Conservation (phyloP, 1,140 invertebrate species). For the Drosophila grimshawi region DNA sequence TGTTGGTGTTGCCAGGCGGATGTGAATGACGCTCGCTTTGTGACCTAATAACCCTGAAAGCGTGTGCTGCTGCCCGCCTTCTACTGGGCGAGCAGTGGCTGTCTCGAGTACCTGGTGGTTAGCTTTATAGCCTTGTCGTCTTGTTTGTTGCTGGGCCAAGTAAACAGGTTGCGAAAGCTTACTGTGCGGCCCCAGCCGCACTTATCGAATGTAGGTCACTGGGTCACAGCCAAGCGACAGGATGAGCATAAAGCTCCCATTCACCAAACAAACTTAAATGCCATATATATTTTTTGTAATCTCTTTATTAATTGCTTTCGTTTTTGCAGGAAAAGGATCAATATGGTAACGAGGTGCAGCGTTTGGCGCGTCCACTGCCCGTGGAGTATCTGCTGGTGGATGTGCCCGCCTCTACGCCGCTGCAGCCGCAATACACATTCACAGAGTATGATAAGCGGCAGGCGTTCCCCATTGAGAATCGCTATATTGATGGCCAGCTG, state of each 20-base stretch:
- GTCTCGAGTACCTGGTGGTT: not conserved
- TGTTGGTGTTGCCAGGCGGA: not conserved
- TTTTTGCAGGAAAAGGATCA: constrained; percentile 95
- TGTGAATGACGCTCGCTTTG: constrained; percentile 18
- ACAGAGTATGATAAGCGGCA: constrained; percentile 87
- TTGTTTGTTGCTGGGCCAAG: not conserved
- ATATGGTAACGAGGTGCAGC: constrained; percentile 98
- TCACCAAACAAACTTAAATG: not conserved
- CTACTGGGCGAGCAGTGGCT: not conserved
- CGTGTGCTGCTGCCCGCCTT: not conserved
- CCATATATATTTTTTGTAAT: not conserved
- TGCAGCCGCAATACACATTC: constrained; percentile 92
- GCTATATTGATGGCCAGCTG: constrained; percentile 91
- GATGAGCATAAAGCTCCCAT: not conserved
- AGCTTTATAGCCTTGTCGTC: not conserved
- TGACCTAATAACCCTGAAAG: constrained; percentile 24
- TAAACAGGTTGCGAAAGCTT: constrained; percentile 21
- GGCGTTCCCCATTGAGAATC: constrained; percentile 95
- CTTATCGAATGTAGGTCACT: constrained; percentile 45
- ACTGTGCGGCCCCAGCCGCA: not conserved
- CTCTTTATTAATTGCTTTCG: not conserved
- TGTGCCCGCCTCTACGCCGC: constrained; percentile 97
- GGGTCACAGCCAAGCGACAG: constrained; percentile 6
- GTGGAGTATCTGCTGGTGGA: constrained; percentile 99
- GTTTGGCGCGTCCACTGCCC: constrained; percentile 96